phyloP scores from a whole-genome alignment of 2,888 invertebrate species.

The Plebejus anna region DNA sequence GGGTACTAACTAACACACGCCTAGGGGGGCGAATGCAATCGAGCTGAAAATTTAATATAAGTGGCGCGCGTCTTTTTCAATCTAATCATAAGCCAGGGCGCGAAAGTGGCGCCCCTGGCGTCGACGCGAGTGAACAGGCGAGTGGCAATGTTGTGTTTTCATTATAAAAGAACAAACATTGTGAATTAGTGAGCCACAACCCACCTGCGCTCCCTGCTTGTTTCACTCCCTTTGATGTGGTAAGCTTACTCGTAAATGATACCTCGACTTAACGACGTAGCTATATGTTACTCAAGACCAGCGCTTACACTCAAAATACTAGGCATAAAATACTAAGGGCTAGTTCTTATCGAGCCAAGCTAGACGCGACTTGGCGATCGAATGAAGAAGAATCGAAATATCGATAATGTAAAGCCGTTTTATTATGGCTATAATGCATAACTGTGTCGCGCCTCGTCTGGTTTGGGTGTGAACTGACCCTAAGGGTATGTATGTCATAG shows the following conservation, averaged over 20 bases:
- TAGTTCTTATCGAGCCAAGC: too few relatives aligned
- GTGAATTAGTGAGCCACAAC: constrained; percentile 34
- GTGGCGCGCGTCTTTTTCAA: constrained; percentile 21
- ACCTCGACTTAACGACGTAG: constrained; percentile 9
- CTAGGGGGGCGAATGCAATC: neutral
- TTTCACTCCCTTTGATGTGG: constrained; percentile 32
- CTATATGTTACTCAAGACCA: neutral
- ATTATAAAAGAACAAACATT: constrained; percentile 49
- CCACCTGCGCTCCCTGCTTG: constrained; percentile 29
- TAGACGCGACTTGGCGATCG: too few relatives aligned
- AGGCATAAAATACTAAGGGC: neutral
- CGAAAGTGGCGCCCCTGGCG: constrained; percentile 19
- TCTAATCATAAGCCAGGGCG: constrained; percentile 25
- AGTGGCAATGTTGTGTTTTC: constrained; percentile 51
- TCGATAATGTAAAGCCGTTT: too few relatives aligned
- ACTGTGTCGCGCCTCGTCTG: too few relatives aligned
- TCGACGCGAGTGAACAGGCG: constrained; percentile 38
- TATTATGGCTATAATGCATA: neutral
- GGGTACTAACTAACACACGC: neutral
- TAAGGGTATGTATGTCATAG: neutral
- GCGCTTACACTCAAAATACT: neutral
- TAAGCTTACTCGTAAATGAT: constrained; percentile 21
- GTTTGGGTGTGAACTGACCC: too few relatives aligned
- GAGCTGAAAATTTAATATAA: neutral
- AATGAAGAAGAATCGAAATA: too few relatives aligned